Percentiles rank a stretch among this genome's conserved stretches.
Evolutionary conservation across 2,888 invertebrate species (phyloP).

Genomic region (Plebejus melissa): DNA sequence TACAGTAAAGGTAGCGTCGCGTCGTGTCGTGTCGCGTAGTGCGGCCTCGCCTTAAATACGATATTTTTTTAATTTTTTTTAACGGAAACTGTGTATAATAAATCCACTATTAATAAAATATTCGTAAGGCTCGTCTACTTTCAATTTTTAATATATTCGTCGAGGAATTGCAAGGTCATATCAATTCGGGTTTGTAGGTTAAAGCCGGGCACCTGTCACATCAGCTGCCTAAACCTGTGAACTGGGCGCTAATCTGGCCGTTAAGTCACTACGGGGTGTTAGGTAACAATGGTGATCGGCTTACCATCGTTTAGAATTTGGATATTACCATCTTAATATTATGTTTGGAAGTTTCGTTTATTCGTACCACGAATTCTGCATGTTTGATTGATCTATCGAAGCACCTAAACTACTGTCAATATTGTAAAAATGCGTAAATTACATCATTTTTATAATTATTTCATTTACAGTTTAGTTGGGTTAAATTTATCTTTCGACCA

Average conservation of each 20-base stretch:
- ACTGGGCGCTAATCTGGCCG: background rate
- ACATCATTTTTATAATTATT: too few relatives aligned
- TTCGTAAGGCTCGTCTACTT: slow-evolving; percentile 30
- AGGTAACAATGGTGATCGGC: background rate
- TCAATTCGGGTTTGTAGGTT: slow-evolving; percentile 35
- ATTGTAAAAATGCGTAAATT: too few relatives aligned
- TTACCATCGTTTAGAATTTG: background rate
- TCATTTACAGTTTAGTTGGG: too few relatives aligned
- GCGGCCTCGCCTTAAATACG: background rate
- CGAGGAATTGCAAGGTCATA: slow-evolving; percentile 31
- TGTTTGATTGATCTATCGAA: too few relatives aligned
- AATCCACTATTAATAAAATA: background rate
- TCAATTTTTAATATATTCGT: slow-evolving; percentile 33
- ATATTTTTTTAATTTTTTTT: background rate
- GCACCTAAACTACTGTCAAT: too few relatives aligned
- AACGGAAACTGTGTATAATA: background rate
- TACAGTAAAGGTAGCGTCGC: too few relatives aligned
- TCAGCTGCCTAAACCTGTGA: slow-evolving; percentile 33
- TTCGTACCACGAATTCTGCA: background rate
- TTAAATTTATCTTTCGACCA: too few relatives aligned
- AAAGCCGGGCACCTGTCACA: slow-evolving; percentile 35
- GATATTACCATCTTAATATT: background rate
- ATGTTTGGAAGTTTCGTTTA: background rate
- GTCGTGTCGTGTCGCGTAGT: background rate
- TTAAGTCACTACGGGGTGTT: background rate